Evolutionary conservation across 2,113 vertebrate species (phyloP).

Genomic region (Daphoenositta chrysoptera): DNA sequence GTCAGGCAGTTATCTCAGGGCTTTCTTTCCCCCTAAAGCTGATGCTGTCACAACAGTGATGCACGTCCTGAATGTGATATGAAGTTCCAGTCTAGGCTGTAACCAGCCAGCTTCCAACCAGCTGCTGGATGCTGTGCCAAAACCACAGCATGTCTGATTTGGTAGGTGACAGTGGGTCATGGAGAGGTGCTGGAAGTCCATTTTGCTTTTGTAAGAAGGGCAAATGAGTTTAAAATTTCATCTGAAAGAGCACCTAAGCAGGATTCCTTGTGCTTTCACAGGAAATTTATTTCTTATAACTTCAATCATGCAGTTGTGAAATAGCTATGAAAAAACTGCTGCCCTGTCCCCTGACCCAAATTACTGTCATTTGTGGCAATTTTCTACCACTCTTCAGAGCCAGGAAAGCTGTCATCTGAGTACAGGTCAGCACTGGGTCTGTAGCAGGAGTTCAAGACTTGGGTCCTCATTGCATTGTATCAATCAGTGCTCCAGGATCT

Average conservation of each 20-base stretch:
- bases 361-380: not conserved
- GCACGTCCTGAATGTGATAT: not conserved
- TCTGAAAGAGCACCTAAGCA: not conserved
- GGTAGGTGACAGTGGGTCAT: not conserved
- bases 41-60: not conserved
- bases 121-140: not conserved
- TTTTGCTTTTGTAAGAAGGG: not conserved
- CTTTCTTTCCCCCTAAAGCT: not conserved
- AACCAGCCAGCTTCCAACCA: not conserved
- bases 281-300: not conserved
- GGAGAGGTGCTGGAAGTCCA: not conserved
- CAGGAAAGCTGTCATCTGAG: not conserved
- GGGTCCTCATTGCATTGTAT: not conserved
- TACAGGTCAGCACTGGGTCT: not conserved
- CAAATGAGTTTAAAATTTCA: not conserved
- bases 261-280: not conserved
- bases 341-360: not conserved
- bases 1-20: not conserved
- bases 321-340: not conserved
- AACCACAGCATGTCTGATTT: not conserved
- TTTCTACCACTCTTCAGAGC: not conserved
- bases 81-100: not conserved
- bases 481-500: not conserved
- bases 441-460: not conserved
- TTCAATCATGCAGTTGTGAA: not conserved